Base-by-base conservation (phyloP, 2,113 vertebrate species). In the Leptobrachium leishanense region DNA sequence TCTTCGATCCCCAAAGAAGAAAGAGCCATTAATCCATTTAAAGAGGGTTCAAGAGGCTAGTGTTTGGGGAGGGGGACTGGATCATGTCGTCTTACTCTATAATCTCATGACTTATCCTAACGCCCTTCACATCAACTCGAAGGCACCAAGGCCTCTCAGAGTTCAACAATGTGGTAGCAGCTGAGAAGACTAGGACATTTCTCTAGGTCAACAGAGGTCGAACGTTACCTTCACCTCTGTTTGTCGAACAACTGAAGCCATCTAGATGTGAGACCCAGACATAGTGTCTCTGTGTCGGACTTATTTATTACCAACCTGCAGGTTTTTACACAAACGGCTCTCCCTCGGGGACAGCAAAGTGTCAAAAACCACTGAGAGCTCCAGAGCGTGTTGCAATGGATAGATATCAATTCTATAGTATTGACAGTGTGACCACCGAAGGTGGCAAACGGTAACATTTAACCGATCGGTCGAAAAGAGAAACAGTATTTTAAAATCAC, bases 391-490 rank as follows among this genome's bases (percentile, higher is more conserved):
- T 84, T 77, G 74, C 57, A 74, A 82, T 83, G 75, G 77, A 39
- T 81, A 77, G 43, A 74, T 84, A 89, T 84, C 85, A 85, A 86
- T 89, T 90, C 90, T 82, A 85, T 69, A 86, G 81, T 71, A 86
- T 85, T 46, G 64, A 79, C 79, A 2, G 85, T 75, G 85, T 77
- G 67, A 66, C 83, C 55, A 62, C 81, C 72, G 69, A 8, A 81
- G 82, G 82, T 63, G 57, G 75, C 1, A 44, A 83, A 86, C 54
- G 82, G 83, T 76, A 76, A n/a, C 62, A 79, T 84, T 82, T 81
- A 83, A 78, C 84, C 87, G 88, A 90, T 91, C 87, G 87, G 83
- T 74, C 84, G 89, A 83, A 84, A 13, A 75, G 9, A 81, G 79
- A 90, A 79, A 88, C 86, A 84, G 85, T 86, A 64, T 78, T 65